Evolutionary conservation across 2,113 vertebrate genomes (phyloP).

Genomic region (Hyperoodon ampullatus): DNA sequence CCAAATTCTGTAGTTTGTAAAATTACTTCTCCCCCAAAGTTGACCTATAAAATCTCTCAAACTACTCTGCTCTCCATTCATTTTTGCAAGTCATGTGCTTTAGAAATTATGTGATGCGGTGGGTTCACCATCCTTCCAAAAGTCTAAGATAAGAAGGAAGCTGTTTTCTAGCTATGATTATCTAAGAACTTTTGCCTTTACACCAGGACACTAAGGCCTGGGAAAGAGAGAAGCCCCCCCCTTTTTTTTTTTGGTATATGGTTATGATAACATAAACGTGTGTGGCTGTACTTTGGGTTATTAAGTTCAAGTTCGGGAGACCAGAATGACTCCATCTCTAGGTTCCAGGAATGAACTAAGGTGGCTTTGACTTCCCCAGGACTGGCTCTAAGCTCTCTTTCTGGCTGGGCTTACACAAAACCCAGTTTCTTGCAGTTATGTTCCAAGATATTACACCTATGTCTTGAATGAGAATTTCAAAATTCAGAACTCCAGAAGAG

Average conservation of each 20-base stretch:
- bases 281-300: background rate
- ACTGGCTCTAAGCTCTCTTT: background rate
- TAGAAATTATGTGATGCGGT: background rate
- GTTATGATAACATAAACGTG: background rate
- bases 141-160: background rate
- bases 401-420: background rate
- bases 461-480: background rate
- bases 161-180: background rate
- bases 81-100: background rate
- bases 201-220: background rate
- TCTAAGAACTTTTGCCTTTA: background rate
- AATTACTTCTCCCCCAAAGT: background rate
- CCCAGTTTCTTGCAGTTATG: background rate
- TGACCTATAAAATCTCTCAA: background rate
- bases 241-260: background rate
- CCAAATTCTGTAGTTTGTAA: background rate
- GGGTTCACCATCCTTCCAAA: background rate
- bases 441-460: background rate
- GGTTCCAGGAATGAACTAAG: background rate
- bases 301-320: background rate
- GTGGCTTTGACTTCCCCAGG: background rate
- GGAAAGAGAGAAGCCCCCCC: background rate
- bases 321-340: background rate
- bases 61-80: background rate
- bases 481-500: background rate